Base-by-base conservation (phyloP, 2,113 vertebrate species). In the Bombycilla garrulus region DNA sequence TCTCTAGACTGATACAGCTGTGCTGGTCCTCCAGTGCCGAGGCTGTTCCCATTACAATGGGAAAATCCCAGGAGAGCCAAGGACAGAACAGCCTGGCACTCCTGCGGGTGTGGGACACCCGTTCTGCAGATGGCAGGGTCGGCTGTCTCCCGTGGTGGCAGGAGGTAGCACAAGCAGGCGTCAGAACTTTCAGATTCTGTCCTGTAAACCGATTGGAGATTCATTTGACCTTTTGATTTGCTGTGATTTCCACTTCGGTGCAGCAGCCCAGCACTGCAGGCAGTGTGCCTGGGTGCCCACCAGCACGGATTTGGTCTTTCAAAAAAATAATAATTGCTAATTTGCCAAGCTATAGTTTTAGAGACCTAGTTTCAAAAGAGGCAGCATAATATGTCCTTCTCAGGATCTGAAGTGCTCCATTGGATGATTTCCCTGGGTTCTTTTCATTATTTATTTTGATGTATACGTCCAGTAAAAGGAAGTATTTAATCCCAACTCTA, bases 41-140 rank as follows among this genome's bases (percentile, higher is more conserved):
- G 61, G 24, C 20, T 40, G 53, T 45, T 84, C 33, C 38, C 58
- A 5, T 33, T 60, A 45, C 10, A 56, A 4, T 4, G 12, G 65
- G 22, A 70, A 70, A 62, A 78, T 40, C 15, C 22, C 17, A 50
- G 28, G 12, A 74, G 5, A 24, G 36, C 6, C n/a, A 54, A 65
- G 47, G 38, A 25, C 33, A n/a, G 26, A 45, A 64, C 67, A 53
- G 36, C 28, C 33, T 78, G 81, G 24, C 26, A n/a, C 12, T 6
- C 6, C 14, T 19, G 1, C 0, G 71, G n/a, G 54, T 26, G 4
- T 4, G 4, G 38, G 38, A 9, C 15, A 33, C 8, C 24, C 12
- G 0, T 42, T 40, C 42, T 71, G 64, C 57, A n/a, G 44, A 8
- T 24, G 21, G 40, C 51, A 72, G 40, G 44, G 40, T 31, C 50